phyloP scores from a whole-genome alignment of 2,113 vertebrate genomes.

The Meleagris gallopavo region DNA sequence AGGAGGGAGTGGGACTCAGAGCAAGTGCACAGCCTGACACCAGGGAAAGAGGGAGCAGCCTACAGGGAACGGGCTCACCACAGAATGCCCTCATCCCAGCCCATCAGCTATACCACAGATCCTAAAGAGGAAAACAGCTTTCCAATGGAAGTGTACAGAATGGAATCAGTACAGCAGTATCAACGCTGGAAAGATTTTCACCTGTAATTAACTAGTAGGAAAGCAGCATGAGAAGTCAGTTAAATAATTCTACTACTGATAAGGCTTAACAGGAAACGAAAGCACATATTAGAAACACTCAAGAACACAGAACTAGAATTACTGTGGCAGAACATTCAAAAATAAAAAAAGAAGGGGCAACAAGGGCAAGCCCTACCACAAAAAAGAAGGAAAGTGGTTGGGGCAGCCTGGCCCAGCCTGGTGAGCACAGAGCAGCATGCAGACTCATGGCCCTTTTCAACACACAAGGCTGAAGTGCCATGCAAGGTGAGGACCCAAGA shows the following conservation, averaged over 20 bases:
- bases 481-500: background rate
- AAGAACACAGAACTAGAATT: background rate
- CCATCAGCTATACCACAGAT: background rate
- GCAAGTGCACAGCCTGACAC: background rate
- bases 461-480: background rate
- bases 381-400: background rate
- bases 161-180: background rate
- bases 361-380: background rate
- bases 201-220: background rate
- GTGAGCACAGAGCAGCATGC: fast-evolving
- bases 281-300: background rate
- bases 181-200: background rate
- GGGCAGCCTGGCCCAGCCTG: background rate
- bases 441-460: background rate
- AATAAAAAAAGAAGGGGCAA: background rate
- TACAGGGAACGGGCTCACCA: fast-evolving
- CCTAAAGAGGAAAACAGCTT: background rate
- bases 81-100: background rate
- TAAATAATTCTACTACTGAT: background rate
- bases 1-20: background rate
- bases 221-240: background rate
- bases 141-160: background rate
- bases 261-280: background rate
- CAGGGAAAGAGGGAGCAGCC: background rate
- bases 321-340: background rate